Conservation (phyloP, 1,140 invertebrate genomes). For the Zaprionus lachaisei region DNA sequence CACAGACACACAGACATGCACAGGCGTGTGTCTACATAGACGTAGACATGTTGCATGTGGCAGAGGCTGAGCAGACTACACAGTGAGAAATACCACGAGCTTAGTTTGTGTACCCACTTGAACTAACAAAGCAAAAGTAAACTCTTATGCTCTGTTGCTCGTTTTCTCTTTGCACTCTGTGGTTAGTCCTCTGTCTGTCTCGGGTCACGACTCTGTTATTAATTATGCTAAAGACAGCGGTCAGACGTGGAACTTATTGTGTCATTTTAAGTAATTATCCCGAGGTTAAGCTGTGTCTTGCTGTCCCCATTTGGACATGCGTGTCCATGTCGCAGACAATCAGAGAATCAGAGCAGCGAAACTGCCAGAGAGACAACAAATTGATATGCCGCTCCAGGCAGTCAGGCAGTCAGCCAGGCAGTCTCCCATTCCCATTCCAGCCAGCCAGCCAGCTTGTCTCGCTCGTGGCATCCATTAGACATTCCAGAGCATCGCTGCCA, state of each 20-base stretch:
- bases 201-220: conserved; percentile 50
- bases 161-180: neutral
- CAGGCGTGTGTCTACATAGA: neutral
- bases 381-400: conserved; percentile 11
- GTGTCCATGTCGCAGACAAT: conserved; percentile 28
- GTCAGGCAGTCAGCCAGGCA: neutral
- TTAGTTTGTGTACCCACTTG: neutral
- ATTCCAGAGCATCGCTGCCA: conserved; percentile 30
- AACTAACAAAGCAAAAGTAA: neutral
- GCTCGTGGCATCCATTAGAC: conserved; percentile 19
- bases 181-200: neutral
- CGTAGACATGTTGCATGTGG: conserved; percentile 17
- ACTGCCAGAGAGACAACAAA: conserved; percentile 21
- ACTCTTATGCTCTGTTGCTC: neutral
- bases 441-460: neutral
- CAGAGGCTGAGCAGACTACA: neutral
- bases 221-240: conserved; percentile 55
- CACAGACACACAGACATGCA: neutral
- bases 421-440: neutral
- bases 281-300: conserved; percentile 44
- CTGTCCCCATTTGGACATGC: conserved; percentile 1
- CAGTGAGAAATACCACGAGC: neutral
- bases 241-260: conserved; percentile 52
- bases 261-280: conserved; percentile 62
- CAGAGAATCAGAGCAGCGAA: conserved; percentile 11